phyloP scores from a whole-genome alignment of 2,888 invertebrate genomes.

The Kryphioiulus occultus region DNA sequence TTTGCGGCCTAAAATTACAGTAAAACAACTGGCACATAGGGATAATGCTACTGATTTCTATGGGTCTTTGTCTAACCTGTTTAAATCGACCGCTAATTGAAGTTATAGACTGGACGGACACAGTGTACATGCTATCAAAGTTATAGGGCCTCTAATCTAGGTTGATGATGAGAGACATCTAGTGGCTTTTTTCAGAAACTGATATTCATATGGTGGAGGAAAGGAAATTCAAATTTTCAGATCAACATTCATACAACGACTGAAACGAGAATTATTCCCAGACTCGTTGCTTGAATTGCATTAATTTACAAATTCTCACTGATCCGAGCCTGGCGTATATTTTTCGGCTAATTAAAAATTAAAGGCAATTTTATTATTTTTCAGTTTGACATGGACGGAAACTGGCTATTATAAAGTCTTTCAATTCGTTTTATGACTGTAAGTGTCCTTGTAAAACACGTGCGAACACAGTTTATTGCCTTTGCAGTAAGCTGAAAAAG shows the following conservation, averaged over 20 bases:
- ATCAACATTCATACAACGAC: neutral
- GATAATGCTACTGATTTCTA: no score
- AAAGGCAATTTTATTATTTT: neutral
- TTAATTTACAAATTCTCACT: neutral
- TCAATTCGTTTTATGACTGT: neutral
- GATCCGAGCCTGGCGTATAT: neutral
- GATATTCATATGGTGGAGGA: neutral
- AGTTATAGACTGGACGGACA: neutral
- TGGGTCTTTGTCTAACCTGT: neutral
- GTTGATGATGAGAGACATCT: neutral
- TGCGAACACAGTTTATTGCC: neutral
- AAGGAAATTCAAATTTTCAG: neutral
- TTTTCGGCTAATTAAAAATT: neutral
- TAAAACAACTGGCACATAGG: no score
- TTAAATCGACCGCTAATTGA: neutral
- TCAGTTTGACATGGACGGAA: neutral
- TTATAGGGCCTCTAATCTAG: neutral
- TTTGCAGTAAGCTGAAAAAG: neutral
- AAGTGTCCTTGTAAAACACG: neutral
- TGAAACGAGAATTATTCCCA: neutral
- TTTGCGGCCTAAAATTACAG: no score
- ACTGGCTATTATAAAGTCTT: neutral
- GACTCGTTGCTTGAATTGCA: neutral
- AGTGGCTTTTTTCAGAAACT: neutral
- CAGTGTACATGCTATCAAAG: neutral